Conservation (phyloP, 2,113 vertebrate species). For the Lasiurus cinereus region DNA sequence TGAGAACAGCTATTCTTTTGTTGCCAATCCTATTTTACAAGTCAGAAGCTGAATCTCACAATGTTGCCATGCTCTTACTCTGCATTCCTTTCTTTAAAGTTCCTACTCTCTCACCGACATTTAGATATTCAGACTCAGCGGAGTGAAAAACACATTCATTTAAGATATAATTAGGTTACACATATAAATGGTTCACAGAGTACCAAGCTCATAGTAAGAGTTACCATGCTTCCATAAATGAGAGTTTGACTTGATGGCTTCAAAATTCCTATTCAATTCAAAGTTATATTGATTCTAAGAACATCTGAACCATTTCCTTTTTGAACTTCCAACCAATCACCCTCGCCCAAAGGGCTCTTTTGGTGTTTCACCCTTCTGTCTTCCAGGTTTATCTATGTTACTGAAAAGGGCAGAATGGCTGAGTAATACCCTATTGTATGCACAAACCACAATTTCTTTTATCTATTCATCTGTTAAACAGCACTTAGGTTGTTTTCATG, state of each 20-base stretch:
- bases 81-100: background rate
- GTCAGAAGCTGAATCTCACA: slow-evolving; percentile 44
- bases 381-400: background rate
- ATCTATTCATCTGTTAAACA: background rate
- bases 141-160: slow-evolving; percentile 36
- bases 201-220: background rate
- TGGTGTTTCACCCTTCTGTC: background rate
- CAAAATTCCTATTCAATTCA: background rate
- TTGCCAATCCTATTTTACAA: background rate
- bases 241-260: background rate
- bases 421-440: background rate
- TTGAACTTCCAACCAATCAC: background rate
- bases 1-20: background rate
- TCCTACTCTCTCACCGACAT: slow-evolving; percentile 14
- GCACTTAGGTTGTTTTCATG: background rate
- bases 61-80: background rate
- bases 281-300: background rate
- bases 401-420: background rate
- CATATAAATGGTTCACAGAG: background rate
- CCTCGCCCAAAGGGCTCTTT: background rate
- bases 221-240: background rate
- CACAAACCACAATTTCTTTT: background rate
- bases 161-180: background rate
- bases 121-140: background rate
- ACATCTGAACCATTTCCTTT: background rate